Evolutionary conservation across 2,113 vertebrate species (phyloP), one percentile per base, ranked within the genome.

Genomic region (Tenrec ecaudatus): DNA sequence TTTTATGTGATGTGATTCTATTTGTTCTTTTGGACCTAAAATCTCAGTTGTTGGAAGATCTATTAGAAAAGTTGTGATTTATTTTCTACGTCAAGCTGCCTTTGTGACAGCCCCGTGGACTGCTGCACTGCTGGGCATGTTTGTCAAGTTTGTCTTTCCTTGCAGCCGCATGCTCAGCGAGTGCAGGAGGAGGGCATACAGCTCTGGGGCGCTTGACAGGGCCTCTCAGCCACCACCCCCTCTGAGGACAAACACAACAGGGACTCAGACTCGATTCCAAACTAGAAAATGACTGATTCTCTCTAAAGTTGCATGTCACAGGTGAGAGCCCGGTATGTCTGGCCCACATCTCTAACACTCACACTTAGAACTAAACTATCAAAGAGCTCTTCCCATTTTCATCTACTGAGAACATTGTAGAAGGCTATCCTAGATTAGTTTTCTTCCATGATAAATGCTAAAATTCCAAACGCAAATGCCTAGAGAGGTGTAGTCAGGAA

Each of bases 21-120:
- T 86, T 79, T 90, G 76, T 86, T 90, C 60, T 94, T 58, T 86
- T 86, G 64, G 43, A 95, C 84, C 76, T 86, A 94, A 92, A 87
- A 71, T 71, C 36, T 27, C 60, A 64, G 40, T 86, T 86, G 31
- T 84, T 92, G 80, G 38, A 77, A 86, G 93, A 29, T 73, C 1
- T 76, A 78, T 95, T 69, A 95, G 78, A 84, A 92, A 53, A 92
- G 53, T 68, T 69, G 58, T 88, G 58, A 94, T 89, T 94, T 93
- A 80, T 84, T 93, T 91, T 94, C 73, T 83, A 81, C 29, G 38
- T 53, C n/a, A 88, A 64, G 53, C 33, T 91, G 71, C 66, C 80
- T 75, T 80, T 77, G 68, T 94, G 79, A 88, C 58, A 86, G 64
- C 17, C 66, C 58, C 29, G 43, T 31, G 86, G 86, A 86, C 60